Evolutionary conservation across 2,797 vertebrate genomes (phyloP).

Genomic region (Hapalemur alaotrensis): DNA sequence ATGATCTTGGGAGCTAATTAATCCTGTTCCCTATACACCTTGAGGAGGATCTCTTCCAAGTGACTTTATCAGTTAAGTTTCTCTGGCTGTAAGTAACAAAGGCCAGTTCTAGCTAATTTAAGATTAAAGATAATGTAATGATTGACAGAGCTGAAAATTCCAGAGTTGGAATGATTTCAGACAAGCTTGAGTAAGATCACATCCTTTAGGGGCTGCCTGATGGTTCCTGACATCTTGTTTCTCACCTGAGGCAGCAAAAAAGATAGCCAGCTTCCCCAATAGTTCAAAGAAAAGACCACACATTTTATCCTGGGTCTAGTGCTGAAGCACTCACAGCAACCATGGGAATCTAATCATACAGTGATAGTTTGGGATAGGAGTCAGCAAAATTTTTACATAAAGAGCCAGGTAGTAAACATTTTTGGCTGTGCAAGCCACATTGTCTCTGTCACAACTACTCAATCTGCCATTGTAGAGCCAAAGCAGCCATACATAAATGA

Average conservation of each 20-base stretch:
- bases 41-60: constrained; percentile 1
- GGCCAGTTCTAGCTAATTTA: constrained; percentile 22
- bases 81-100: constrained; percentile 34
- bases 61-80: not conserved
- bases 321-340: not conserved
- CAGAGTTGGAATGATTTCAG: not conserved
- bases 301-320: not conserved
- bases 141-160: not conserved
- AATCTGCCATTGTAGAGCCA: not conserved
- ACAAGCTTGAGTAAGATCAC: not conserved
- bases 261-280: not conserved
- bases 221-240: not conserved
- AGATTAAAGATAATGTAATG: constrained; percentile 16
- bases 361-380: not conserved
- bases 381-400: not conserved
- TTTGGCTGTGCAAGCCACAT: not conserved
- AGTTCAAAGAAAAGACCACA: not conserved
- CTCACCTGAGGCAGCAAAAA: not conserved
- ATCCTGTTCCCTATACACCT: not conserved
- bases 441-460: not conserved
- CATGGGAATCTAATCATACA: not conserved
- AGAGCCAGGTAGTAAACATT: not conserved
- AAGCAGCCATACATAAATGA: not conserved
- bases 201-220: not conserved
- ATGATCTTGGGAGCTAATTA: constrained; percentile 33